These are phyloP conservation scores for Cyclina sinensis DNA, from an alignment of 1,140 invertebrate genomes.

Conservation along the genomic window DNA sequence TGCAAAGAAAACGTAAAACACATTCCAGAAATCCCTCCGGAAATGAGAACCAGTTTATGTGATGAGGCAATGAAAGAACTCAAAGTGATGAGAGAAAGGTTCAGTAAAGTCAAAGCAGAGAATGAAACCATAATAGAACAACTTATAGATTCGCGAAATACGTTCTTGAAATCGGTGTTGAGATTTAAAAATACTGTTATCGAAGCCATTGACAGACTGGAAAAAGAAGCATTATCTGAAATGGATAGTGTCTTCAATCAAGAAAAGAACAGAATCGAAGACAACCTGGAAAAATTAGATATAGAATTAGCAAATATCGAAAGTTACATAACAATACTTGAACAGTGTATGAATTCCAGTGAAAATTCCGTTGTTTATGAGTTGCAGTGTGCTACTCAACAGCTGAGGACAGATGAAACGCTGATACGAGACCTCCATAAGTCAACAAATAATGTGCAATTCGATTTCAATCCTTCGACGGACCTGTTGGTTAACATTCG, in stretches of 20 bases:
- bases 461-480: neutral
- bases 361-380: conserved; percentile 38
- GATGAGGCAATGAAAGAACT: conserved; percentile 43
- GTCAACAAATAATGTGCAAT: neutral
- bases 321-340: conserved; percentile 19
- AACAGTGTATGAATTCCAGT: neutral
- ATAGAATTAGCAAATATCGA: conserved; percentile 47
- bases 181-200: conserved; percentile 42
- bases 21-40: conserved; percentile 60
- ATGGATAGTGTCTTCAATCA: conserved; percentile 34
- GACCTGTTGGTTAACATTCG: neutral
- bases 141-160: conserved; percentile 18
- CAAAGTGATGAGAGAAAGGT: conserved; percentile 33
- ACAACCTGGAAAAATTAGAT: conserved; percentile 34
- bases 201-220: conserved; percentile 44
- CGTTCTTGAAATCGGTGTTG: conserved; percentile 31
- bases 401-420: conserved; percentile 14
- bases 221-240: conserved; percentile 55
- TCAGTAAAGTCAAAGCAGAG: conserved; percentile 53
- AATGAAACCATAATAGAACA: conserved; percentile 19
- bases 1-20: conserved; percentile 58
- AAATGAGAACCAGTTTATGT: conserved; percentile 32
- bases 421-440: conserved; percentile 51
- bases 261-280: conserved; percentile 20
- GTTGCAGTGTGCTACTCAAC: conserved; percentile 29